These are phyloP conservation scores for Aulostomus chinensis DNA, from an alignment of 2,797 vertebrate species.

Conservation along the genomic window DNA sequence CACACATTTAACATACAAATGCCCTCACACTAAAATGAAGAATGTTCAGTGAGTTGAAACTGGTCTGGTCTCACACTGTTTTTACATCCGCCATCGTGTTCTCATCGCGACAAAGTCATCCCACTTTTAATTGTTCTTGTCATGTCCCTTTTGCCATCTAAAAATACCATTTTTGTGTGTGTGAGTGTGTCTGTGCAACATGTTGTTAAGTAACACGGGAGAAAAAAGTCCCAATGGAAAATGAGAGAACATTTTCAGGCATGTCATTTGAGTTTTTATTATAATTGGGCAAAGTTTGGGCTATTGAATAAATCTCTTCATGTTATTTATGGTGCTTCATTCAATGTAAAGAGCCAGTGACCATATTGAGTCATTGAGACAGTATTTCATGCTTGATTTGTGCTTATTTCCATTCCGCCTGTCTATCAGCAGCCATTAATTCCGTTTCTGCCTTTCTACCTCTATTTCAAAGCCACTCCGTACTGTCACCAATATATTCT, in stretches of 20 bases:
- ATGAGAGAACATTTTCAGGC: slow-evolving; percentile 5
- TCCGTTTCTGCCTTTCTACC: slow-evolving; percentile 24
- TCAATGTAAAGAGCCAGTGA: slow-evolving; percentile 19
- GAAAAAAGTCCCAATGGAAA: slow-evolving; percentile 12
- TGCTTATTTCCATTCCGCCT: slow-evolving; percentile 44
- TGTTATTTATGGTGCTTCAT: slow-evolving; percentile 20
- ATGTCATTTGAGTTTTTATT: slow-evolving; percentile 4
- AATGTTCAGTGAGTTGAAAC: slow-evolving; percentile 42
- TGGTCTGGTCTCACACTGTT: slow-evolving; percentile 51
- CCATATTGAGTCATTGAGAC: slow-evolving; percentile 32
- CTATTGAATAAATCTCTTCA: slow-evolving; percentile 3
- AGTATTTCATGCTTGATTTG: slow-evolving; percentile 55
- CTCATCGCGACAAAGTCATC: slow-evolving; percentile 43
- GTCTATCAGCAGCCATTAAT: slow-evolving; percentile 54
- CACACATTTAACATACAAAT: slow-evolving; percentile 81
- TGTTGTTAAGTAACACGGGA: slow-evolving; percentile 17
- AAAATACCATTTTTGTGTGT: too few relatives aligned
- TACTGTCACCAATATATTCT: slow-evolving; percentile 16
- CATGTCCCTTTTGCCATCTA: slow-evolving; percentile 6
- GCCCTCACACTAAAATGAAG: slow-evolving; percentile 69
- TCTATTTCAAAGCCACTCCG: not conserved
- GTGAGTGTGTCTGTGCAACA: slow-evolving; percentile 25
- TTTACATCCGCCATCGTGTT: slow-evolving; percentile 16
- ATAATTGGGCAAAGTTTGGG: slow-evolving; percentile 14
- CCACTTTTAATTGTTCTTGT: slow-evolving; percentile 59